Conservation (phyloP, 2,888 invertebrate genomes). For the Magallana nippona region DNA sequence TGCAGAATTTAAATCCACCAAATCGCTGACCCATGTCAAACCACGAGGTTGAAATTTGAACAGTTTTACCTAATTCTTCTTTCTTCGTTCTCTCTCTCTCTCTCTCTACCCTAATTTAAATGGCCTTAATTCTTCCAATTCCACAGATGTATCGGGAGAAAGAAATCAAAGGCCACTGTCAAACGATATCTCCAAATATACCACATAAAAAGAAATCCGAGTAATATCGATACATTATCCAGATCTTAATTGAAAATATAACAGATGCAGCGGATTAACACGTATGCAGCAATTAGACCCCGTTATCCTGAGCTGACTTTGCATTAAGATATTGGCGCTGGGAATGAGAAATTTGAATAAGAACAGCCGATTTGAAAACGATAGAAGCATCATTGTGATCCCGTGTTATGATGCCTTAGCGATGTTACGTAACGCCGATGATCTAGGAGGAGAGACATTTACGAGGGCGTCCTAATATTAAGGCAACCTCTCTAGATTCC, state of each 20-base stretch:
- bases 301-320: background rate
- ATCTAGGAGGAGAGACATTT: constrained; percentile 20
- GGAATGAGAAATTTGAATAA: background rate
- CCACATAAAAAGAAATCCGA: constrained; percentile 24
- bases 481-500: background rate
- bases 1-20: constrained; percentile 24
- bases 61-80: constrained; percentile 43
- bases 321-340: background rate
- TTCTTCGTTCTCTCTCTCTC: too few relatives aligned
- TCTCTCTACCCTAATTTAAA: constrained; percentile 1
- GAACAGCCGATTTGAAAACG: constrained; percentile 18
- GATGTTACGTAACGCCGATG: constrained; percentile 12
- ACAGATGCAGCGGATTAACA: constrained; percentile 13
- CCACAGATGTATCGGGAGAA: background rate
- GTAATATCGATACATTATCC: constrained; percentile 7
- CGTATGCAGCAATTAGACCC: background rate
- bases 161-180: constrained; percentile 6
- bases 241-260: background rate
- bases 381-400: background rate
- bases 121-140: constrained; percentile 5
- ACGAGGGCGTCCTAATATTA: constrained; percentile 15
- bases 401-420: background rate
- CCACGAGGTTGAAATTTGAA: constrained; percentile 49
- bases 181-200: background rate
- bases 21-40: constrained; percentile 50